These are phyloP conservation scores for Mystacornis crossleyi DNA, from an alignment of 2,113 vertebrate genomes.

Conservation along the genomic window DNA sequence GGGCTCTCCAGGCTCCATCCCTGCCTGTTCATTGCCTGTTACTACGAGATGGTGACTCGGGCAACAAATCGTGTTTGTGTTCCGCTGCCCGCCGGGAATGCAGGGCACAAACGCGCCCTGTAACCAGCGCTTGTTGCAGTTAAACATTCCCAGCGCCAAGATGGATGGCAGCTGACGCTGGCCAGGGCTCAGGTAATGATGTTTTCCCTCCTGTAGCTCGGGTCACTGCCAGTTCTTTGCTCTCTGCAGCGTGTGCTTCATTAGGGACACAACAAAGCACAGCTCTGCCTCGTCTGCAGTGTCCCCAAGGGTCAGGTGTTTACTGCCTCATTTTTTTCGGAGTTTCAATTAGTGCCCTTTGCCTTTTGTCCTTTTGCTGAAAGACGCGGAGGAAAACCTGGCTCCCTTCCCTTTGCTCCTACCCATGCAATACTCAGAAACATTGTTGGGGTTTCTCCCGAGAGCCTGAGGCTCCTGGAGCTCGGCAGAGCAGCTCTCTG, in stretches of 20 bases:
- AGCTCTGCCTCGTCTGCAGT: not conserved
- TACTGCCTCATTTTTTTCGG: not conserved
- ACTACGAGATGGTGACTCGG: not conserved
- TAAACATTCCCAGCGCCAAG: not conserved
- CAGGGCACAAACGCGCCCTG: not conserved
- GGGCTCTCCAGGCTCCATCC: not conserved
- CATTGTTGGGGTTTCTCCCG: rapidly evolving
- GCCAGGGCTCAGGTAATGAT: not conserved
- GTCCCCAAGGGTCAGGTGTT: not conserved
- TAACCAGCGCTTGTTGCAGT: not conserved
- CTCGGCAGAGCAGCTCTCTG: not conserved
- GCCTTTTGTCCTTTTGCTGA: not conserved
- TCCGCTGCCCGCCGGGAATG: not conserved
- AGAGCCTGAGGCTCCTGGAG: not conserved
- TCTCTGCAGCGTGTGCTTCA: not conserved
- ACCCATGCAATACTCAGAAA: not conserved
- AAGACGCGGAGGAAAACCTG: not conserved
- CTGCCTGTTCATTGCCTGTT: rapidly evolving
- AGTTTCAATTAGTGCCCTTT: not conserved
- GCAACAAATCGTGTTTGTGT: not conserved
- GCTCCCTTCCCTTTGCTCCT: not conserved
- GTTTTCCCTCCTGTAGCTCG: not conserved
- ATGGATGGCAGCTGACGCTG: rapidly evolving
- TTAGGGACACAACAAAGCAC: not conserved
- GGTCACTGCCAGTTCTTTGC: not conserved